These are phyloP conservation scores for Xanthia icteritia DNA, from an alignment of 2,888 invertebrate species.

Conservation along the genomic window DNA sequence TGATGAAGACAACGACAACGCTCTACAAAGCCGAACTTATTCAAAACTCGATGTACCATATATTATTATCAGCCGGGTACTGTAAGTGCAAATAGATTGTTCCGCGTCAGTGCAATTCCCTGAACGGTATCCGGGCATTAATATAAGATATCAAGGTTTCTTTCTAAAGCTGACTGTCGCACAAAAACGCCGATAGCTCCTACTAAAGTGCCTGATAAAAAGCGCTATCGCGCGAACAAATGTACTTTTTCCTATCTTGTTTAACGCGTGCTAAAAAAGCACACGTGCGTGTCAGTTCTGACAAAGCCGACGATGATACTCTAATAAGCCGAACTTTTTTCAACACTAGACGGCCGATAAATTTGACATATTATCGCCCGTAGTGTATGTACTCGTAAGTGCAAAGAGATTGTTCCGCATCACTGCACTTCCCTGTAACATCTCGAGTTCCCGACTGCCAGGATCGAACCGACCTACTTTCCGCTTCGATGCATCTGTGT, in stretches of 20 bases:
- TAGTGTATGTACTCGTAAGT: slow-evolving; percentile 44
- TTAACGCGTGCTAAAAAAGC: too few relatives aligned
- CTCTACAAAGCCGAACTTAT: neutral
- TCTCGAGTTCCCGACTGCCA: slow-evolving; percentile 8
- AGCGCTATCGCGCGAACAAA: too few relatives aligned
- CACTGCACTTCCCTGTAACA: slow-evolving; percentile 46
- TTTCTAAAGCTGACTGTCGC: too few relatives aligned
- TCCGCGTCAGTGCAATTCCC: slow-evolving; percentile 54
- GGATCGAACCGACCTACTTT: slow-evolving; percentile 60
- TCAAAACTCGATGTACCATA: neutral
- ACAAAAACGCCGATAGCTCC: too few relatives aligned
- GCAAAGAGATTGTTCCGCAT: slow-evolving; percentile 62
- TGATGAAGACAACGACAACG: neutral
- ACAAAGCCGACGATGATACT: too few relatives aligned
- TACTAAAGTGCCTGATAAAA: too few relatives aligned
- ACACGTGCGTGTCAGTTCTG: too few relatives aligned
- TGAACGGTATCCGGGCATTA: neutral
- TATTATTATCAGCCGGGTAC: slow-evolving; percentile 12
- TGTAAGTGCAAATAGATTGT: slow-evolving; percentile 60
- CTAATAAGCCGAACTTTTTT: too few relatives aligned
- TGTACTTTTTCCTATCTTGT: too few relatives aligned
- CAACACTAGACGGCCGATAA: too few relatives aligned
- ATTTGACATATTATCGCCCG: neutral
- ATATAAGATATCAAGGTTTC: too few relatives aligned
- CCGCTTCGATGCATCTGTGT: slow-evolving; percentile 50